A percentile compares a stretch with the other conserved stretches of the same genome.
These are phyloP conservation scores for Penaeus chinensis DNA, from an alignment of 1,140 invertebrate genomes.

Conservation along the genomic window DNA sequence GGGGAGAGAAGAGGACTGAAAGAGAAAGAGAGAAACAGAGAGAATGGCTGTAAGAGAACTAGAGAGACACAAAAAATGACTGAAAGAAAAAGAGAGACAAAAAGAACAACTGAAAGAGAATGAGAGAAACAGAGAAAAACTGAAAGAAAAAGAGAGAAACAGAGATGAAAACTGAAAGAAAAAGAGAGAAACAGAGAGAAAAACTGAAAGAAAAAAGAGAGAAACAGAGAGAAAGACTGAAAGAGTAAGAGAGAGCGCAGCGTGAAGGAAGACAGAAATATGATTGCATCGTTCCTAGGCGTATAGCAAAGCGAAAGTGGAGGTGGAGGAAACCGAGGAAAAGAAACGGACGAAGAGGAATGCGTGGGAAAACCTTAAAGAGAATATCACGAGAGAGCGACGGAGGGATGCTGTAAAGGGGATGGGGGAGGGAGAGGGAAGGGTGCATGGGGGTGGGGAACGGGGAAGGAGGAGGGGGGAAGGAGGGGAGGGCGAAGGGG, in stretches of 20 bases:
- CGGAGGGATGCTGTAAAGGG: constrained; percentile 6
- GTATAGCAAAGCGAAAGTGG: not conserved
- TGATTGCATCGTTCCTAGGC: too few species aligned
- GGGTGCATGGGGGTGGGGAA: not conserved
- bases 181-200: not conserved
- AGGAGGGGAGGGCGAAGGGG: not conserved
- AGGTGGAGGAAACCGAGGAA: not conserved
- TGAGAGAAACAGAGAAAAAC: not conserved
- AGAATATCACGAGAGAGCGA: not conserved
- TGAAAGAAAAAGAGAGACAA: not conserved
- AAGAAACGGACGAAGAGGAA: not conserved
- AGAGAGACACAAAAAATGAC: not conserved
- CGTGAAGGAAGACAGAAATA: too few species aligned
- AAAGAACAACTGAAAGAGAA: not conserved
- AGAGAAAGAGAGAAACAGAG: not conserved
- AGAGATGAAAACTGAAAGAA: not conserved
- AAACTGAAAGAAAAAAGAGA: not conserved
- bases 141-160: not conserved
- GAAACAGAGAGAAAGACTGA: not conserved
- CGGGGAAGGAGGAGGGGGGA: not conserved
- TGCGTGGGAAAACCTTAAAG: not conserved
- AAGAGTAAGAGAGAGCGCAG: not conserved
- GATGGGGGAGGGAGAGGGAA: not conserved
- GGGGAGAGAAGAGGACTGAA: not conserved
- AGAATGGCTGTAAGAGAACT: not conserved